These are phyloP conservation scores for Porites lobata DNA, from an alignment of 92 coral and sea anemone species.

Conservation along the genomic window DNA sequence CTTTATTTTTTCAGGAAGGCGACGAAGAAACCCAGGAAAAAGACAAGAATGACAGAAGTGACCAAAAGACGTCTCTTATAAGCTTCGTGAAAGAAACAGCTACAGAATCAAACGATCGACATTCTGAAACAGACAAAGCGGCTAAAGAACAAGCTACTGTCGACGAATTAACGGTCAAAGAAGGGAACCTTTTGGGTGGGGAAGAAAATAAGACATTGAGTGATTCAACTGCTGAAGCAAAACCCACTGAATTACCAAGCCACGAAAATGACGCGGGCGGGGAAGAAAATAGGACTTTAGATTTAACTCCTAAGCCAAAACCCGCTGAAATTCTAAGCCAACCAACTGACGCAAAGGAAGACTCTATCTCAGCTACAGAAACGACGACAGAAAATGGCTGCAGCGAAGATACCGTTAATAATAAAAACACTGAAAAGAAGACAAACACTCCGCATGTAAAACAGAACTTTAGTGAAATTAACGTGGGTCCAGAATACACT, in stretches of 20 bases:
- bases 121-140: background rate
- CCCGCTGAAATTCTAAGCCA: too few species aligned
- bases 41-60: slow-evolving; percentile 13
- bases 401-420: background rate
- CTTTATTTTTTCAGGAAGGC: slow-evolving; percentile 56
- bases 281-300: too few species aligned
- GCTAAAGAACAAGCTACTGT: background rate
- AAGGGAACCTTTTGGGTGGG: background rate
- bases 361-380: too few species aligned
- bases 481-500: slow-evolving; percentile 84
- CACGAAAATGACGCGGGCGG: background rate
- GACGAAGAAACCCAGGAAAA: slow-evolving; percentile 19
- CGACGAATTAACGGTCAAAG: background rate
- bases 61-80: slow-evolving; percentile 13
- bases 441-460: slow-evolving; percentile 66
- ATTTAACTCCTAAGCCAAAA: too few species aligned
- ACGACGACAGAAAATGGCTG: background rate
- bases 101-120: background rate
- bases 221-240: background rate
- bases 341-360: too few species aligned
- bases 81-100: slow-evolving; percentile 82
- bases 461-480: slow-evolving; percentile 87
- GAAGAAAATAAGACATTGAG: slow-evolving; percentile 1
- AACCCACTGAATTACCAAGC: background rate
- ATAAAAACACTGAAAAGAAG: slow-evolving; percentile 18